Evolutionary conservation across 2,797 vertebrate genomes (phyloP).

Genomic region (Acanthornis magna): DNA sequence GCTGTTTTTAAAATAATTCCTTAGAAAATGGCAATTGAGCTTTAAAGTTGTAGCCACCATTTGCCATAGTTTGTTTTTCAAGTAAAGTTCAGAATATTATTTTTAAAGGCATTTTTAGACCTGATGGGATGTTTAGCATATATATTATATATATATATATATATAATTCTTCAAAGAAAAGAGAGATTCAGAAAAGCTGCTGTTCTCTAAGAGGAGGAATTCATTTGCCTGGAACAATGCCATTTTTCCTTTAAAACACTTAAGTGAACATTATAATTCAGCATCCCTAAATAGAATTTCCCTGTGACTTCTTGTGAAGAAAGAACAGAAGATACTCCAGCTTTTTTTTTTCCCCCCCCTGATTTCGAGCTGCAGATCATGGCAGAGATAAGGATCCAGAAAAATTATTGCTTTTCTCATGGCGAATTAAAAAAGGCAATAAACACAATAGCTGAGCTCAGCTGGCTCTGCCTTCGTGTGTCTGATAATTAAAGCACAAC

Average conservation of each 20-base stretch:
- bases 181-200: neutral
- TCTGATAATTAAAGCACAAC: neutral
- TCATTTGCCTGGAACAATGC: neutral
- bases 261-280: neutral
- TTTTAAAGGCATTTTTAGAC: neutral
- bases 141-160: too few species aligned
- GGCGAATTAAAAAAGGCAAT: neutral
- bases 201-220: neutral
- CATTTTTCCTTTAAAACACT: neutral
- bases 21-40: neutral
- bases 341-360: neutral
- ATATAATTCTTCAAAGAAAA: neutral
- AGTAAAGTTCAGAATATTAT: neutral
- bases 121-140: neutral
- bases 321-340: neutral
- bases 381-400: neutral
- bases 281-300: neutral
- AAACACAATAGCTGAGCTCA: constrained; percentile 17
- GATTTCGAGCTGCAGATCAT: neutral
- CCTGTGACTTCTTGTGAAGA: neutral
- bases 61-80: neutral
- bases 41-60: neutral
- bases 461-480: neutral
- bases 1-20: neutral
- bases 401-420: neutral